Evolutionary conservation across 2,797 vertebrate species (phyloP), one percentile per base, ranked within the genome.

Genomic region (Siniperca scherzeri): DNA sequence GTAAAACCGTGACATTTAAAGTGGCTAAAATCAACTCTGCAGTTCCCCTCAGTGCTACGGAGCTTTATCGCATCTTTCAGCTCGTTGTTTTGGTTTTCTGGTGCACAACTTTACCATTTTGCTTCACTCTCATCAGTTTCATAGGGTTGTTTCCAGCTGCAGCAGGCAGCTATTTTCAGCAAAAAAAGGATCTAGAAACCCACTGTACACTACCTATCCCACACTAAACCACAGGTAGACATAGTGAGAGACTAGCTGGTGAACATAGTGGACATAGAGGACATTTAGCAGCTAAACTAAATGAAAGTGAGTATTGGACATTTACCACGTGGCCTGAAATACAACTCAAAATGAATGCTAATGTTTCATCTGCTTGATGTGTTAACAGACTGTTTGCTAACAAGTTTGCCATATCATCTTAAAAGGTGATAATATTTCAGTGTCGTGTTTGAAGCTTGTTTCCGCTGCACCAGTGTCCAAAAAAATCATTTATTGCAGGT

Each of bases 1-100:
- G 52, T 53, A 81, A 66, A 79, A 52, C 25, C 66, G 22, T 50
- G 48, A 65, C 17, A 64, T 42, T 12, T 46, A 33, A 76, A 46
- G 42, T 57, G 66, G 33, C 42, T 36, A 5, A 48, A 67, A 72
- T 75, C 21, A 74, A 83, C 19, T 40, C 13, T 36, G 4, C 50
- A 36, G 68, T 21, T 56, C 33, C 50, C 4, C 19, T 53, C 74
- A 52, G 33, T 38, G 42, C 17, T 4, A n/a, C 1, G 2, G 16
- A 60, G 76, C 56, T 66, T 74, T 66, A 21, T 30, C 7, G 71
- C 30, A 1, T 59, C 52, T 77, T 44, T 65, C 65, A 61, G 56
- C 8, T 27, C 30, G 17, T 61, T 36, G 6, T 70, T 67, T 52
- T 50, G 27, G 40, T 53, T 74, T 64, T 33, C 36, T 42, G 55